Evolutionary conservation across 2,113 vertebrate genomes (phyloP).

Genomic region (Acinonyx jubatus): DNA sequence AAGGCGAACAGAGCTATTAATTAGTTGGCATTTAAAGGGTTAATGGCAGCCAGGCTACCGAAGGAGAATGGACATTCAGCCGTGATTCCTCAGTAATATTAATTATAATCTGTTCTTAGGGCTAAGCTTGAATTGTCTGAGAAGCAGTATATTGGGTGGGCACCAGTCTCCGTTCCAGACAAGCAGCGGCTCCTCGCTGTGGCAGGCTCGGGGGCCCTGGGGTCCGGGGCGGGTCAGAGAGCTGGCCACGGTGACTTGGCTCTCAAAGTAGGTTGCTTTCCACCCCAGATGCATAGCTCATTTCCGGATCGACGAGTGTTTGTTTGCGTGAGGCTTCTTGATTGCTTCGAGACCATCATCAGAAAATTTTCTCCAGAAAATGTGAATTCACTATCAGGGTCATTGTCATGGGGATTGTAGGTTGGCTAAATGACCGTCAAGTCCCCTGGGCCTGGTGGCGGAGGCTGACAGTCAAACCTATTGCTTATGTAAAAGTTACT

Average conservation of each 20-base stretch:
- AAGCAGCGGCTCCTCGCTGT: background rate
- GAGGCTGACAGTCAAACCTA: background rate
- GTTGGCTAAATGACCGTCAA: background rate
- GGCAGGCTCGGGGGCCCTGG: background rate
- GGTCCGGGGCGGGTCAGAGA: background rate
- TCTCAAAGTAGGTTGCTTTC: background rate
- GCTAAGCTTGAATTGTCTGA: background rate
- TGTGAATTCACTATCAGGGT: background rate
- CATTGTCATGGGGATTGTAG: background rate
- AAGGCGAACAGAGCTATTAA: constrained; percentile 1
- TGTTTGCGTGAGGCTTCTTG: background rate
- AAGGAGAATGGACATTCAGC: background rate
- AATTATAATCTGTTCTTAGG: background rate
- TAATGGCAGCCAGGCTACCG: background rate
- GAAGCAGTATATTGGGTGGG: background rate
- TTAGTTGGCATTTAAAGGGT: background rate
- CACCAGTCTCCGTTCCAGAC: background rate
- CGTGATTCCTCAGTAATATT: background rate
- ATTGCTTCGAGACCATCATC: background rate
- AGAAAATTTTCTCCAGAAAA: background rate
- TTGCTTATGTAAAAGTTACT: background rate
- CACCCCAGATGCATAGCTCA: background rate
- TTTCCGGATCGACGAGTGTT: constrained; percentile 30
- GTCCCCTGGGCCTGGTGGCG: background rate
- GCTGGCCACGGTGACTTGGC: background rate